A percentile compares a stretch with the other conserved stretches of the same genome.
Evolutionary conservation across 1,140 invertebrate genomes (phyloP).

Genomic region (Sycophila sp.): DNA sequence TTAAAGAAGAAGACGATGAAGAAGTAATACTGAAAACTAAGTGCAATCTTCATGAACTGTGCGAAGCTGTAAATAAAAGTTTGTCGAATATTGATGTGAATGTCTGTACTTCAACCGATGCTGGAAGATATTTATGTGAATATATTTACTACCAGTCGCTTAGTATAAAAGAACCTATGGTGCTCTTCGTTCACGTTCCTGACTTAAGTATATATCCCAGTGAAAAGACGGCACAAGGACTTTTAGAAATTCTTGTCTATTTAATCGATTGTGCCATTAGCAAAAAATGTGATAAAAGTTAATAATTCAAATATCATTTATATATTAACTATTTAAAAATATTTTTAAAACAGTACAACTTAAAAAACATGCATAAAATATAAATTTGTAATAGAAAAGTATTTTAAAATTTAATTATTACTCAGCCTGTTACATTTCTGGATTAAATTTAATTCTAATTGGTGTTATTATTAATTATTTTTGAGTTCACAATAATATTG

Average conservation of each 20-base stretch:
- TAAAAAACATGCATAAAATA: slow-evolving; percentile 16
- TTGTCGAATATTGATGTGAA: slow-evolving; percentile 42
- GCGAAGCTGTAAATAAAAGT: slow-evolving; percentile 60
- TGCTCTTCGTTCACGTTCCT: slow-evolving; percentile 77
- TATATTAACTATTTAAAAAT: too few species aligned
- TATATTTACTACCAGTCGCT: slow-evolving; percentile 76
- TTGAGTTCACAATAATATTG: slow-evolving; percentile 72
- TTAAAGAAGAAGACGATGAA: slow-evolving; percentile 55
- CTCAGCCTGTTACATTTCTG: slow-evolving; percentile 30
- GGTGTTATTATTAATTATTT: slow-evolving; percentile 73
- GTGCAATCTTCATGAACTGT: slow-evolving; percentile 60
- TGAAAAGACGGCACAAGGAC: slow-evolving; percentile 65
- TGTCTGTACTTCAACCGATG: slow-evolving; percentile 59
- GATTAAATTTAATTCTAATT: slow-evolving; percentile 72
- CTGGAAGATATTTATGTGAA: slow-evolving; percentile 75
- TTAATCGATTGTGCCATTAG: neutral
- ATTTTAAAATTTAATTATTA: slow-evolving; percentile 21
- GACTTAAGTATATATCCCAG: slow-evolving; percentile 67
- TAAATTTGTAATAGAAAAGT: slow-evolving; percentile 7
- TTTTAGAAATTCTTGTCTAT: slow-evolving; percentile 66
- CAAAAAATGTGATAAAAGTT: neutral
- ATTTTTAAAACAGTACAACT: slow-evolving; percentile 12
- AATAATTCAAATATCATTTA: slow-evolving; percentile 21
- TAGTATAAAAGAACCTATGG: slow-evolving; percentile 64
- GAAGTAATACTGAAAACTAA: slow-evolving; percentile 58